Percentiles rank a stretch among this genome's conserved stretches.
phyloP scores from a whole-genome alignment of 30 jellyfish, hydroid and myxozoan species.

The Turritopsis rubra region DNA sequence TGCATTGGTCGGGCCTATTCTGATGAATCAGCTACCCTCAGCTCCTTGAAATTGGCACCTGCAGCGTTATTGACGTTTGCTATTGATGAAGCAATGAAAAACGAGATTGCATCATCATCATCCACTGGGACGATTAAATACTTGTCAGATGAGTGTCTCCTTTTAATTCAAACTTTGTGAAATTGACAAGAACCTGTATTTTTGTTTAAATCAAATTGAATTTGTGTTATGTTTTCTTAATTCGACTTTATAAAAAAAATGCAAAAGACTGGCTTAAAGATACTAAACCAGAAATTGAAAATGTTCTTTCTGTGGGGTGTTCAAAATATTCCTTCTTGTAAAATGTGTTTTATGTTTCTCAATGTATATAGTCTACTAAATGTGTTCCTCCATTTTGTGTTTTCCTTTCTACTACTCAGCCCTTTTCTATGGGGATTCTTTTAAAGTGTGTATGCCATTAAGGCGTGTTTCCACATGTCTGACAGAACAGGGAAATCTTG shows the following conservation, averaged over 20 bases:
- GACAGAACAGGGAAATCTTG: too few species aligned
- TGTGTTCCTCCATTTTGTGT: too few species aligned
- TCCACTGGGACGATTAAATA: slow-evolving; percentile 17
- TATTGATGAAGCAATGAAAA: slow-evolving; percentile 6
- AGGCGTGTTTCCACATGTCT: too few species aligned
- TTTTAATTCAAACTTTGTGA: slow-evolving; percentile 14
- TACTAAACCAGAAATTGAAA: too few species aligned
- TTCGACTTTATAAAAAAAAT: neutral
- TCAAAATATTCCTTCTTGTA: too few species aligned
- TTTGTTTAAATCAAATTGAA: neutral
- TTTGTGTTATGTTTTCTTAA: neutral
- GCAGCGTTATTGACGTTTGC: slow-evolving; percentile 64
- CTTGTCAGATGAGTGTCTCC: slow-evolving; percentile 17
- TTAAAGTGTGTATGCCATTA: too few species aligned
- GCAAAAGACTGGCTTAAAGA: too few species aligned
- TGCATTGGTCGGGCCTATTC: slow-evolving; percentile 43
- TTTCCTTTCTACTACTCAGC: too few species aligned
- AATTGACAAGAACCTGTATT: neutral
- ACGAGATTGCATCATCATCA: slow-evolving; percentile 19
- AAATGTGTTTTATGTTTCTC: too few species aligned
- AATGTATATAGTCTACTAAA: too few species aligned
- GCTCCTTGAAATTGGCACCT: slow-evolving; percentile 58
- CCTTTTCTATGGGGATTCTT: too few species aligned
- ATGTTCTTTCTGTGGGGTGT: too few species aligned
- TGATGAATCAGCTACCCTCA: slow-evolving; percentile 28